Percentiles rank a stretch among this genome's conserved stretches.
phyloP scores from a whole-genome alignment of 2,888 invertebrate species.

The Pimpla rufipes region DNA sequence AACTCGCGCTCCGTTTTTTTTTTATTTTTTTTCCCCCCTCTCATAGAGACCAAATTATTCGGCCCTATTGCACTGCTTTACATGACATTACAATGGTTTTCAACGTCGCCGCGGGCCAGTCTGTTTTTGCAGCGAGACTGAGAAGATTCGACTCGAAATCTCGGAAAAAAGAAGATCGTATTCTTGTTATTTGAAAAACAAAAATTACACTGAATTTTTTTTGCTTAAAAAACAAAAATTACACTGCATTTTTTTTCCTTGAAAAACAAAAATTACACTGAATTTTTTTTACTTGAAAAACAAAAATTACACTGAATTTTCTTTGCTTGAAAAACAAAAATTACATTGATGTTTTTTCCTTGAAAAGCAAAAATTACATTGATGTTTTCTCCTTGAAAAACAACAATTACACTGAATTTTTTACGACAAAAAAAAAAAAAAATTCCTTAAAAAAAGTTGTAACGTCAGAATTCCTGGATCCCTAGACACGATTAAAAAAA shows the following conservation, averaged over 20 bases:
- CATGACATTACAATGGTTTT: not conserved
- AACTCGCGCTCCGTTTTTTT: conserved; percentile 8
- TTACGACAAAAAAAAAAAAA: not conserved
- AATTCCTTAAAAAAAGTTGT: not conserved
- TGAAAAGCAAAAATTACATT: too few relatives aligned
- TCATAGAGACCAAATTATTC: conserved; percentile 8
- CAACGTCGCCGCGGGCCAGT: not conserved
- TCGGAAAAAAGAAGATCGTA: too few relatives aligned
- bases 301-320: not conserved
- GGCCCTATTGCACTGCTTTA: not conserved
- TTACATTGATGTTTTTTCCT: too few relatives aligned
- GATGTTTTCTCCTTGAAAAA: too few relatives aligned
- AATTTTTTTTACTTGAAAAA: not conserved
- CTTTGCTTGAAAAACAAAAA: not conserved
- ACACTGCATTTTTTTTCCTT: too few relatives aligned
- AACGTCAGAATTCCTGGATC: too few relatives aligned
- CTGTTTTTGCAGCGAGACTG: too few relatives aligned
- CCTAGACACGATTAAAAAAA: not conserved
- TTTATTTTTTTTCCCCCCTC: not conserved
- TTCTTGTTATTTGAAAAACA: too few relatives aligned
- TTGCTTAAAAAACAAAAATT: not conserved
- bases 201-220: not conserved
- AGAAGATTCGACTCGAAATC: too few relatives aligned
- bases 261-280: not conserved
- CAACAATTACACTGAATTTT: not conserved